Conservation (phyloP, 2,888 invertebrate species). For the Leucophenga montana region DNA sequence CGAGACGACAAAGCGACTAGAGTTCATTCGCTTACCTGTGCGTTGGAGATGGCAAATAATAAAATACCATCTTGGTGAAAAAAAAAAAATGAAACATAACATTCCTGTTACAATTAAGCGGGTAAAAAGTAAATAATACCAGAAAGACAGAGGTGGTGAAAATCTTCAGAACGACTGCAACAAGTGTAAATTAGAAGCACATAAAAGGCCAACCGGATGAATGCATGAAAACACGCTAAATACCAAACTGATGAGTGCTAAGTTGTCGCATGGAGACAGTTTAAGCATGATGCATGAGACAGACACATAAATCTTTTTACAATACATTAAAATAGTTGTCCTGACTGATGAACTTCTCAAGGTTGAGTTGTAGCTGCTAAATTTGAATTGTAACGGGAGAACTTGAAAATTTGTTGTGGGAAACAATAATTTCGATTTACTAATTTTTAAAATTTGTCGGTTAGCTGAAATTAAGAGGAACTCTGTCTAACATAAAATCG, state of each 20-base stretch:
- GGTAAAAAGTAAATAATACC: slow-evolving; percentile 2
- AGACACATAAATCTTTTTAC: neutral
- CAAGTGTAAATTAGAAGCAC: slow-evolving; percentile 58
- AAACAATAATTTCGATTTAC: too few species aligned
- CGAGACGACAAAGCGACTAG: slow-evolving; percentile 30
- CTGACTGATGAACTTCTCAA: slow-evolving; percentile 43
- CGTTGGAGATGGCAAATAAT: slow-evolving; percentile 24
- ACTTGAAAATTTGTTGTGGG: too few species aligned
- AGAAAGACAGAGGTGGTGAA: slow-evolving; percentile 22
- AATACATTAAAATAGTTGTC: slow-evolving; percentile 2
- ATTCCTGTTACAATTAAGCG: slow-evolving; percentile 28
- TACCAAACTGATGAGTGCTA: slow-evolving; percentile 6
- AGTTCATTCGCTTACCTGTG: slow-evolving; percentile 47
- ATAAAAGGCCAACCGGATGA: slow-evolving; percentile 36
- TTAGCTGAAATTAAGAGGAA: too few species aligned
- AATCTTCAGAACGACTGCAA: slow-evolving; percentile 29
- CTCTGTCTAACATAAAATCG: too few species aligned
- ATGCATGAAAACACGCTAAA: neutral
- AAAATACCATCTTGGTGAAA: slow-evolving; percentile 48
- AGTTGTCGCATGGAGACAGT: slow-evolving; percentile 13
- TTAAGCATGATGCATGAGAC: too few species aligned
- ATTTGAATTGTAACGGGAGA: too few species aligned
- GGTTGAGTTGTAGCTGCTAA: too few species aligned
- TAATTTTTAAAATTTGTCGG: too few species aligned
- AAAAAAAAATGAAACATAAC: slow-evolving; percentile 17